Percentiles rank a stretch among this genome's conserved stretches.
These are phyloP conservation scores for Oscheius sp. DNA, from an alignment of 2,888 invertebrate species.

Conservation along the genomic window DNA sequence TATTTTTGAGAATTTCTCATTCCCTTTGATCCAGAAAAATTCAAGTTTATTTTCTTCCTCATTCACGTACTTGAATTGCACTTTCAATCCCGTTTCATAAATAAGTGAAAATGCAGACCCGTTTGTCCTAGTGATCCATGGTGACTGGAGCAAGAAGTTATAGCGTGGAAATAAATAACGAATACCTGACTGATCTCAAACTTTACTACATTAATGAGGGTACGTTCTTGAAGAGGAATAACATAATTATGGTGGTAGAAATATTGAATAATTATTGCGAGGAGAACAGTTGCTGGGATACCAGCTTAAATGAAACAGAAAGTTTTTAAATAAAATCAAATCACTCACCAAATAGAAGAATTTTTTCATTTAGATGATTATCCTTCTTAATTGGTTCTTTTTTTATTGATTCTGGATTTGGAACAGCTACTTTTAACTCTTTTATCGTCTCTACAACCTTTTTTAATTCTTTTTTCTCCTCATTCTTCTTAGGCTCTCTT, in stretches of 20 bases:
- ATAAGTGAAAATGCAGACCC: background rate
- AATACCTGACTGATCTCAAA: slow-evolving; percentile 3
- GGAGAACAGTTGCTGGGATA: background rate
- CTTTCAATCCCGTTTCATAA: background rate
- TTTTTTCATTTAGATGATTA: background rate
- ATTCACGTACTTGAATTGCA: background rate
- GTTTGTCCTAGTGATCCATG: slow-evolving; percentile 11
- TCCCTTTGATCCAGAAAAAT: slow-evolving; percentile 6
- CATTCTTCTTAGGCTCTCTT: background rate
- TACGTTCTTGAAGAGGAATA: slow-evolving; percentile 11
- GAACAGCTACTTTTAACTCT: background rate
- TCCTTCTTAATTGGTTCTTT: background rate
- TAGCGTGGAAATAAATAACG: background rate
- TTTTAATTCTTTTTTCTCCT: background rate
- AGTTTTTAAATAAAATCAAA: background rate
- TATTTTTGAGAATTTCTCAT: background rate
- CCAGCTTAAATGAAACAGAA: slow-evolving; percentile 18
- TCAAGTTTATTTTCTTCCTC: background rate
- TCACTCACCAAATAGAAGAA: slow-evolving; percentile 9
- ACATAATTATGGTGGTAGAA: slow-evolving; percentile 19
- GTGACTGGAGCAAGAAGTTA: background rate
- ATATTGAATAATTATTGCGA: slow-evolving; percentile 19
- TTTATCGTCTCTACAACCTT: background rate
- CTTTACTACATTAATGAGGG: background rate
- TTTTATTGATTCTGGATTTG: background rate